Percentiles rank a stretch among this genome's conserved stretches.
Conservation (phyloP, 2,113 vertebrate genomes). For the Cyanoderma ruficeps region DNA sequence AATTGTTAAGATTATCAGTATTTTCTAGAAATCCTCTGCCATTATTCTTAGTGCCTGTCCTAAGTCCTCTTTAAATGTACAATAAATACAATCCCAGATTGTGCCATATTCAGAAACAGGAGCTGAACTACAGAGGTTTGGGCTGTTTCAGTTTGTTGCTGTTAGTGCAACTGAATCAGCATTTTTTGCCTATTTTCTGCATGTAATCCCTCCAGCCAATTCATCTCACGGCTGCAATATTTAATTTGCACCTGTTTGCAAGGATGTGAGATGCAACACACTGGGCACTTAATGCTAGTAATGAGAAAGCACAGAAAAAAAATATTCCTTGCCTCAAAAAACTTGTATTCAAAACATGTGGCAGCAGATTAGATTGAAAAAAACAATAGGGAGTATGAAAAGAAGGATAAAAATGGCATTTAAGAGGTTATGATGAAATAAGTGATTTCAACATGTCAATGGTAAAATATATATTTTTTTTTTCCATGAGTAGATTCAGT, state of each 20-base stretch:
- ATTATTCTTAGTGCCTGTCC: not conserved
- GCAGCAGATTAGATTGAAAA: not conserved
- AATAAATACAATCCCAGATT: not conserved
- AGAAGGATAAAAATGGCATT: not conserved
- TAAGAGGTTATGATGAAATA: not conserved
- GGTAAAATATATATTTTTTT: not conserved
- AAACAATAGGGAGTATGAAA: not conserved
- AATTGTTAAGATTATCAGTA: not conserved
- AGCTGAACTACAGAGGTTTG: not conserved
- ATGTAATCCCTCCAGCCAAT: not conserved
- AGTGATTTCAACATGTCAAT: not conserved
- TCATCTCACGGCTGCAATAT: not conserved
- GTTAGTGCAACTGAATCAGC: not conserved
- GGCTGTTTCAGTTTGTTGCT: not conserved
- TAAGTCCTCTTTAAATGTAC: not conserved
- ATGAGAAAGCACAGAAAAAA: not conserved
- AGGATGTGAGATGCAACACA: accelerated
- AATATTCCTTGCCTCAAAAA: not conserved
- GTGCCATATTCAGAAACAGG: too few relatives aligned
- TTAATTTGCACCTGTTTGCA: not conserved
- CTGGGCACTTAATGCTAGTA: not conserved
- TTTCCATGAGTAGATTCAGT: not conserved
- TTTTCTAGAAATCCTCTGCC: not conserved
- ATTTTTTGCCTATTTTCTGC: not conserved
- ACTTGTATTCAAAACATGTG: not conserved